phyloP scores from a whole-genome alignment of 2,113 vertebrate species.

The Anas platyrhynchos region DNA sequence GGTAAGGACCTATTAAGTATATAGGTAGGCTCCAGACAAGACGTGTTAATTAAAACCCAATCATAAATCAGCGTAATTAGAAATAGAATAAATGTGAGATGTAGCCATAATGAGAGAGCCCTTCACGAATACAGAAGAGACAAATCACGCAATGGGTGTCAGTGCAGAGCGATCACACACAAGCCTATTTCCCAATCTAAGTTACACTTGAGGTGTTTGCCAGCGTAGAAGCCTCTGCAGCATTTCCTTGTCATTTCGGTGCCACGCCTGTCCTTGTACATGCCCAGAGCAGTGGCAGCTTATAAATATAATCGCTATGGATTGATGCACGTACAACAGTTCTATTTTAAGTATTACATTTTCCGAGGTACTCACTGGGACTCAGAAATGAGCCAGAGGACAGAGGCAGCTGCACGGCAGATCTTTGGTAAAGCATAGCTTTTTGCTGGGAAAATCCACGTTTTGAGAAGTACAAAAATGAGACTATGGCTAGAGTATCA shows the following conservation, averaged over 20 bases:
- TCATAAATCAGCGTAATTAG: constrained; percentile 59
- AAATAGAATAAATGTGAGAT: constrained; percentile 47
- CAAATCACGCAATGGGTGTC: background rate
- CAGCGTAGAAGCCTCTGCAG: background rate
- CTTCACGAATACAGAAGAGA: constrained; percentile 20
- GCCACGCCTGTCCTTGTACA: background rate
- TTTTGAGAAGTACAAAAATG: background rate
- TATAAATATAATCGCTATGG: background rate
- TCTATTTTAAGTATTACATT: background rate
- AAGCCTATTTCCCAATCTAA: background rate
- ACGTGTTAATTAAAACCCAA: constrained; percentile 42
- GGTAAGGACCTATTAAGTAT: background rate
- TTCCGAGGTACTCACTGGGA: background rate
- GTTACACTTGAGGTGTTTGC: background rate
- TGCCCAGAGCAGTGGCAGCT: background rate
- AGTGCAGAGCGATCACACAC: rapidly evolving
- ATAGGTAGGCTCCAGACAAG: constrained; percentile 23
- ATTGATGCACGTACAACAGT: background rate
- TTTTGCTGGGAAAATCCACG: background rate
- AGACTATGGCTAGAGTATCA: background rate
- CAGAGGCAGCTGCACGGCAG: constrained; percentile 11
- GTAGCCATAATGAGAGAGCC: background rate
- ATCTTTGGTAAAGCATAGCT: background rate
- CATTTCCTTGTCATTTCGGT: background rate
- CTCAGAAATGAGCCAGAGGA: background rate